Conservation (phyloP, 2,113 vertebrate genomes). For the Xenopus laevis region DNA sequence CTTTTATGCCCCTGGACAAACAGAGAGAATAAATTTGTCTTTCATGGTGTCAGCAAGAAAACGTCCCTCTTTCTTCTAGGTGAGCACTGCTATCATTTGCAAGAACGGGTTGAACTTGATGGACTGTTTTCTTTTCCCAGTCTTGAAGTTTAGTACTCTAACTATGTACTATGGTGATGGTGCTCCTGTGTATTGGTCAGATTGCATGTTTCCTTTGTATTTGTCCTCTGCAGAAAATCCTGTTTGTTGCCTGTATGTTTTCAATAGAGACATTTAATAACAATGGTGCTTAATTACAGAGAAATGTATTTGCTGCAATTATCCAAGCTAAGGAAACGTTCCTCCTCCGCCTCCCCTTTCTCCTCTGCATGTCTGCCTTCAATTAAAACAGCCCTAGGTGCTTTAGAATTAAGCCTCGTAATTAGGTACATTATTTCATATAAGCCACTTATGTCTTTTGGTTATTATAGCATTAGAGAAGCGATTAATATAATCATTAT, state of each 20-base stretch:
- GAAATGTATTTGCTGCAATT: conserved; percentile 15
- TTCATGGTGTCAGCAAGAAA: too few relatives aligned
- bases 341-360: not conserved
- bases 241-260: conserved; percentile 21
- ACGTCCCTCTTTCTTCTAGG: too few relatives aligned
- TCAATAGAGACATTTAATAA: conserved; percentile 25
- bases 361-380: not conserved
- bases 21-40: too few relatives aligned
- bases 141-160: too few relatives aligned
- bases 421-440: not conserved
- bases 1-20: too few relatives aligned
- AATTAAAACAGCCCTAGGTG: not conserved
- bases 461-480: not conserved
- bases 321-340: not conserved
- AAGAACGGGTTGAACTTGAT: too few relatives aligned
- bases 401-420: not conserved
- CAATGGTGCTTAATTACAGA: conserved; percentile 16
- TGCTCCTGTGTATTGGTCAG: too few relatives aligned
- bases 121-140: too few relatives aligned
- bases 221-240: too few relatives aligned
- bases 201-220: too few relatives aligned
- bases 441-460: not conserved
- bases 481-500: not conserved
- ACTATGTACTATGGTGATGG: too few relatives aligned
- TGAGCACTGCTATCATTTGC: too few relatives aligned